Base-by-base conservation (phyloP, 2,888 invertebrate genomes). In the Ichneumon xanthorius region DNA sequence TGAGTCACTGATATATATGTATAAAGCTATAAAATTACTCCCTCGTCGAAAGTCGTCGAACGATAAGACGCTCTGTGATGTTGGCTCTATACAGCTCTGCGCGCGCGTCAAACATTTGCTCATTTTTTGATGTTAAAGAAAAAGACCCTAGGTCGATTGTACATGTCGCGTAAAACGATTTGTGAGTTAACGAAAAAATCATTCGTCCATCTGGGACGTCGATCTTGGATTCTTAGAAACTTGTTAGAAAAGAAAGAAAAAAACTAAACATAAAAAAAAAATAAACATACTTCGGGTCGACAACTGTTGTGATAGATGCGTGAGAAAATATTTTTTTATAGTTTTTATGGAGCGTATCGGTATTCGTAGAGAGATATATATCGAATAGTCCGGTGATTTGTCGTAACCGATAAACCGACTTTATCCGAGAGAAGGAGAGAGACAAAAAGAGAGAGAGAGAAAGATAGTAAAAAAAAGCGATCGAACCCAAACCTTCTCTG, bases 261-360 rank as follows among this genome's bases (percentile, higher is more conserved):
- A 53, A 30, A 50, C 33, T 55, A 7, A 58, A 63, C 14, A 70
- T 78, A 68, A 70, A 55, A 80, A 30, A 72, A 30, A 68, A 70
- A 55, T 76, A 37, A 82, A 76, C 30, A 63, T 33, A 85, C 72
- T 68, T 82, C 50, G 79, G 75, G 70, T 83, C 79, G 83, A 75
- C 70, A 79, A 80, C 61, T 83, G 79, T 80, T 85, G 85, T 85
- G 85, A 88, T 87, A 88, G 85, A 88, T 84, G 86, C 86, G 86
- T 85, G 82, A 88, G 86, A 84, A 82, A 82, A 88, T 88, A 88
- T 88, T 88, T 88, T 85, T 88, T 88, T 88, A 88, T 88, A 88
- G 82, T 88, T 87, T 87, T 87, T 88, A 88, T 86, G 86, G 82
- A 85, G 80, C 45, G 45, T 86, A 87, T 82, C 84, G 83, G 81